These are phyloP conservation scores for Opisthograptis luteolata DNA, from an alignment of 2,888 invertebrate genomes.

Conservation along the genomic window DNA sequence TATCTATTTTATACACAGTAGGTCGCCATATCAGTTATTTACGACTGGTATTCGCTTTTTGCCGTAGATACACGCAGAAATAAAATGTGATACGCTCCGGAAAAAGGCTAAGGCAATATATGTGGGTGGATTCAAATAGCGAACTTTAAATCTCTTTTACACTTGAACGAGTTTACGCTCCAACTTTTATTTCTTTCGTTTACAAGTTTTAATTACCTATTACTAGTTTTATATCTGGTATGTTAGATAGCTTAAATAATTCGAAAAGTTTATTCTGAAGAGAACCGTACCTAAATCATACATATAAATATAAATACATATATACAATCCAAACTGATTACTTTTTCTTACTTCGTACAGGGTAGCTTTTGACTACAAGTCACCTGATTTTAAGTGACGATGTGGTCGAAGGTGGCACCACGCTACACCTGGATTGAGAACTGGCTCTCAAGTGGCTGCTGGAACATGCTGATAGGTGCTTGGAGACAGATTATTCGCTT, in stretches of 20 bases:
- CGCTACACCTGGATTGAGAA: too few species aligned
- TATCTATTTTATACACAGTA: constrained; percentile 41
- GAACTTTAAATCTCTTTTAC: constrained; percentile 12
- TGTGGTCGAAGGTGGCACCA: too few species aligned
- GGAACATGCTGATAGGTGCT: too few species aligned
- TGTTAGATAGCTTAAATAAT: constrained; percentile 14
- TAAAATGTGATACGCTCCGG: constrained; percentile 15
- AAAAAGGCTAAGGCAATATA: constrained; percentile 12
- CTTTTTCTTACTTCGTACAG: too few species aligned
- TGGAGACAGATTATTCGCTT: too few species aligned
- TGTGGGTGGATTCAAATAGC: constrained; percentile 4
- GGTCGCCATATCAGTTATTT: constrained; percentile 34
- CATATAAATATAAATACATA: too few species aligned
- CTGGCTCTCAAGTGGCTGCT: too few species aligned
- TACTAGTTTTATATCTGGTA: constrained; percentile 8
- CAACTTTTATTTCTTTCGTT: constrained; percentile 18
- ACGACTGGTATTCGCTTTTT: constrained; percentile 24
- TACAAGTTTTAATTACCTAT: constrained; percentile 21
- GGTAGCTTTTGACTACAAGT: too few species aligned
- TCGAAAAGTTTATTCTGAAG: constrained; percentile 15
- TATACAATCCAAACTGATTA: too few species aligned
- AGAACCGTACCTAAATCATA: constrained; percentile 9
- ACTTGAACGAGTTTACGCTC: constrained; percentile 6
- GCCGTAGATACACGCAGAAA: constrained; percentile 8
- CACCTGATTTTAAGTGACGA: too few species aligned